Conservation (phyloP, 2,888 invertebrate species). For the Deilephila elpenor region DNA sequence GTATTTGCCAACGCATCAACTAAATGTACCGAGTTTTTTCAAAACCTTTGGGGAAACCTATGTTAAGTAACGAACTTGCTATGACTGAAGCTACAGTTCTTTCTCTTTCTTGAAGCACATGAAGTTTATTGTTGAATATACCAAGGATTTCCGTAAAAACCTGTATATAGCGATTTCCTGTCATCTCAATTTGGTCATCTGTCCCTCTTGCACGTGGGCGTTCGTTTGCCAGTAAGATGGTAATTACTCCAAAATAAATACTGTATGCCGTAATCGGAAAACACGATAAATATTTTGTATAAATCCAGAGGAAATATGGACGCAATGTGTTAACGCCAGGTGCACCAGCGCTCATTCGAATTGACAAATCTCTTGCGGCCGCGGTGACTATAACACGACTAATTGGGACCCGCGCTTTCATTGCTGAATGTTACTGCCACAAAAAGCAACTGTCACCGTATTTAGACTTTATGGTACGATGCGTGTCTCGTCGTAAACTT, state of each 20-base stretch:
- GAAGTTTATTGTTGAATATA: too few relatives aligned
- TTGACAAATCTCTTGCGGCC: conserved; percentile 18
- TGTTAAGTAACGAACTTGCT: neutral
- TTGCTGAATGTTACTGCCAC: neutral
- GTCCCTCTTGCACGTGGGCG: too few relatives aligned
- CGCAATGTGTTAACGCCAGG: conserved; percentile 23
- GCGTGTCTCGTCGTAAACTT: too few relatives aligned
- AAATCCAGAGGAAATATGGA: neutral
- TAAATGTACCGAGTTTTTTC: too few relatives aligned
- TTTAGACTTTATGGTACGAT: too few relatives aligned
- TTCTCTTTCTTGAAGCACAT: too few relatives aligned
- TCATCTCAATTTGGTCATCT: too few relatives aligned
- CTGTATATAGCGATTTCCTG: too few relatives aligned
- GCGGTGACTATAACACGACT: neutral
- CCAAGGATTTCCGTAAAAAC: too few relatives aligned
- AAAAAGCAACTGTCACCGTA: neutral
- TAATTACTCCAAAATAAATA: neutral
- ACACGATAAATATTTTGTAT: neutral
- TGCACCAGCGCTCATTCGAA: neutral
- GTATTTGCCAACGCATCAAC: too few relatives aligned
- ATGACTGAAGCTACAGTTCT: neutral
- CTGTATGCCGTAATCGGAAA: neutral
- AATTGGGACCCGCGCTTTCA: neutral
- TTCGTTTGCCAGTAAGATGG: too few relatives aligned
- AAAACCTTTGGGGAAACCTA: too few relatives aligned